Conservation (phyloP, 2,113 vertebrate species). For the Anoplopoma fimbria region DNA sequence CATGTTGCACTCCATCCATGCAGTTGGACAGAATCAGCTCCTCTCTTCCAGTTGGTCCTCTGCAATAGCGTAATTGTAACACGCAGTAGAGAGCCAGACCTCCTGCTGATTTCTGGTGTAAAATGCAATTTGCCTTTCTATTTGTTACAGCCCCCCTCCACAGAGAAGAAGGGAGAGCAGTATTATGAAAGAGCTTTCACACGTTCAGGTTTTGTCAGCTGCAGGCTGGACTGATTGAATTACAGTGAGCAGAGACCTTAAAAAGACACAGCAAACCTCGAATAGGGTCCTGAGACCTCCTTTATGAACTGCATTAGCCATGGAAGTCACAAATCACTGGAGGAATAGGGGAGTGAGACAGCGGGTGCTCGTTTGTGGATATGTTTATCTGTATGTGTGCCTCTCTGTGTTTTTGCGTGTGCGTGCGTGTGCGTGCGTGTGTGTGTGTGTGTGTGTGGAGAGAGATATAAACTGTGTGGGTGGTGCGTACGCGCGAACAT, state of each 20-base stretch:
- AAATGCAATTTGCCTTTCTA: conserved; percentile 49
- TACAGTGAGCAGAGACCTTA: conserved; percentile 61
- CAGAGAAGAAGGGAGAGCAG: conserved; percentile 18
- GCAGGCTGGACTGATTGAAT: conserved; percentile 62
- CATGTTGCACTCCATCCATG: conserved; percentile 22
- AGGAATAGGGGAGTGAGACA: conserved; percentile 43
- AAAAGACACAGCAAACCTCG: conserved; percentile 60
- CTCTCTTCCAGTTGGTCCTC: conserved; percentile 16
- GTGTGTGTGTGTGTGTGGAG: conserved; percentile 49
- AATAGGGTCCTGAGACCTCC: conserved; percentile 61
- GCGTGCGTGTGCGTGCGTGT: no score
- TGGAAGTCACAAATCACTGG: conserved; percentile 75
- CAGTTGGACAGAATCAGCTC: conserved; percentile 12
- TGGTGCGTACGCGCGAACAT: conserved; percentile 72
- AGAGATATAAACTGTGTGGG: conserved; percentile 72
- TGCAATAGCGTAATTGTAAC: conserved; percentile 27
- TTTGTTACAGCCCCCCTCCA: conserved; percentile 16
- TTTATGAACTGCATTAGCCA: conserved; percentile 72
- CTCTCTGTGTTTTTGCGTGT: conserved; percentile 49
- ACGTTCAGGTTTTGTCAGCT: conserved; percentile 65
- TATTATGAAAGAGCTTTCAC: conserved; percentile 49
- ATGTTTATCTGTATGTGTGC: conserved; percentile 68
- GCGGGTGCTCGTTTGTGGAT: conserved; percentile 53
- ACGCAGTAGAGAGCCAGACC: conserved; percentile 36
- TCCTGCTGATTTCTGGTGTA: conserved; percentile 49